Conservation (phyloP, 2,888 invertebrate species). For the Stictocephala bisonia region DNA sequence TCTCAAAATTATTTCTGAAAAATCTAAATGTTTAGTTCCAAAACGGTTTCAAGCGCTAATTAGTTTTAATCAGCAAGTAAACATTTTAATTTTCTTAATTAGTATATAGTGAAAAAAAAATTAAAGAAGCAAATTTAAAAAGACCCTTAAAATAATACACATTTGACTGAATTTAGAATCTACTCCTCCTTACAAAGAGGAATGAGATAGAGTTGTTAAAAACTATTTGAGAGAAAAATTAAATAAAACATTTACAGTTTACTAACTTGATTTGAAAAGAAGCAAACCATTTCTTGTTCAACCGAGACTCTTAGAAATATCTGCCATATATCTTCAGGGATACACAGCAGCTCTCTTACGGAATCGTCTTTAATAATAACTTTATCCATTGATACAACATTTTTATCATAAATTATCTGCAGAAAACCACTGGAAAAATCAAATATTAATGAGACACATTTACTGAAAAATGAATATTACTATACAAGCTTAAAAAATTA, state of each 20-base stretch:
- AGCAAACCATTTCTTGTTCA: not conserved
- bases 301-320: not conserved
- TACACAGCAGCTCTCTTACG: not conserved
- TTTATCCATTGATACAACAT: constrained; percentile 8
- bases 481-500: not conserved
- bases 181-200: too few species aligned
- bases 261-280: constrained; percentile 1
- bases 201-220: too few species aligned
- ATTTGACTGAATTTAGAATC: too few species aligned
- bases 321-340: not conserved
- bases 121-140: too few species aligned
- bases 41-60: too few species aligned
- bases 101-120: too few species aligned
- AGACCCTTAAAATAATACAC: too few species aligned
- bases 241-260: not conserved
- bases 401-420: not conserved
- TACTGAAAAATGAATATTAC: not conserved
- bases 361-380: constrained; percentile 2
- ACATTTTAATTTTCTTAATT: too few species aligned
- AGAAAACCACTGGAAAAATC: not conserved
- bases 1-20: too few species aligned
- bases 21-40: too few species aligned
- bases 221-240: not conserved
- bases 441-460: not conserved
- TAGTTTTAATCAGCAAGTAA: too few species aligned